Evolutionary conservation across 2,888 invertebrate genomes (phyloP), one percentile per base, ranked within the genome.

Genomic region (Marasmarcha lunaedactyla): DNA sequence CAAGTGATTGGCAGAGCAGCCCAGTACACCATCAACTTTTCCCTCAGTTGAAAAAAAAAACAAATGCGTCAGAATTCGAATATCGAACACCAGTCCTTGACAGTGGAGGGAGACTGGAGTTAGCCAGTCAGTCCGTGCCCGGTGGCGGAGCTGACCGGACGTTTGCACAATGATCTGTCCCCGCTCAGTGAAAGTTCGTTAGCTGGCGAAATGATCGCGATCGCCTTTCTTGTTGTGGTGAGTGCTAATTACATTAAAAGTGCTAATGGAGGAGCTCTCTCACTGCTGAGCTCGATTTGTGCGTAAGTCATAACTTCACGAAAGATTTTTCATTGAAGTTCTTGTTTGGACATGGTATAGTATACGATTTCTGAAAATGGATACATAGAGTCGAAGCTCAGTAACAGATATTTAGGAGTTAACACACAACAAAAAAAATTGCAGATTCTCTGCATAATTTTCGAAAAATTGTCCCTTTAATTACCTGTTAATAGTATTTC

Each of bases 151-250:
- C 55, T 50, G 59, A 45, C 48, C 65, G 66, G 65, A 58, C 57
- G 68, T 52, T 46, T 54, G 56, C 70, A 79, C 66, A 50, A 81
- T 81, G 81, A 48, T 56, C 55, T 52, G 57, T 46, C 56, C 53
- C 63, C 63, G 62, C 70, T 54, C 68, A 79, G 81, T 79, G 81
- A 81, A 81, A 81, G 81, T 79, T 68, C 69, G 70, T 63, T 77
- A 78, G 70, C 59, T 60, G 57, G 62, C 65, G 74, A 73, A 71
- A 78, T 78, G 78, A 63, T 71, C 63, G 72, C 74, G 65, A 71
- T 78, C 71, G 73, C 70, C 70, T 71, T 78, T 68, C 70, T 83
- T 71, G 71, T 79, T 77, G 76, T 79, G 83, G 83, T 83, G 83
- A 83, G 83, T 83, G 77, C 60, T 65, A 66, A 71, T 69, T 70